Evolutionary conservation across 2,797 vertebrate genomes (phyloP), one percentile per base, ranked within the genome.

Genomic region (Orestias chungarensis): DNA sequence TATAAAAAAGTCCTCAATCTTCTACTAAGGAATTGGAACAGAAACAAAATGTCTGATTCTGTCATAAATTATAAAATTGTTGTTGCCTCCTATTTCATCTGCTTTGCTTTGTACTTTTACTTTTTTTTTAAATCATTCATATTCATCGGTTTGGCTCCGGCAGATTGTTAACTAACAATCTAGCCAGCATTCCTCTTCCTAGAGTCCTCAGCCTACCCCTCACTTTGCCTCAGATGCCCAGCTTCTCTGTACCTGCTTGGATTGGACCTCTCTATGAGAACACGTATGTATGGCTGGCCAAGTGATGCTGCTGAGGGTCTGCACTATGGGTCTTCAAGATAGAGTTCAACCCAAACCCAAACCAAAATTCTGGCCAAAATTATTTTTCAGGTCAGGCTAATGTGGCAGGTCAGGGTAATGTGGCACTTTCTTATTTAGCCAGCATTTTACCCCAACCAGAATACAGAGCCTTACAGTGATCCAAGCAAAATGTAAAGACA

Each of bases 121-220:
- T n/a, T 76, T 69, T 38, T 76, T 67, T 57, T 8, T 29, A 59
- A 44, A 3, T 65, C 72, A 64, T 52, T 12, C 27, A 11, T 25
- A 23, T 17, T 18, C 50, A 10, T 55, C 1, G 46, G 50, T 68
- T 77, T 27, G 35, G 20, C 66, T 70, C 73, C 29, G 57, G 88
- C 96, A 99, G 97, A 96, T 98, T 95, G 71, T 95, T 99, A 93
- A 97, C 96, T 94, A 97, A 96, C 96, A 98, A 96, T 94, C 96
- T 98, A 91, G 96, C 96, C 73, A 97, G 95, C 92, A 95, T 98
- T 93, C 96, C 96, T 92, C 96, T 99, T 90, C 96, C 96, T 93
- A 99, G 97, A 96, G 96, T 98, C 90, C 95, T 97, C 93, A 96
- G 94, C 93, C 96, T 98, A 92, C 95, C 96, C 90, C 94, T 99